These are phyloP conservation scores for Drosophila parabipectinata DNA, from an alignment of 1,140 invertebrate species.

Conservation along the genomic window DNA sequence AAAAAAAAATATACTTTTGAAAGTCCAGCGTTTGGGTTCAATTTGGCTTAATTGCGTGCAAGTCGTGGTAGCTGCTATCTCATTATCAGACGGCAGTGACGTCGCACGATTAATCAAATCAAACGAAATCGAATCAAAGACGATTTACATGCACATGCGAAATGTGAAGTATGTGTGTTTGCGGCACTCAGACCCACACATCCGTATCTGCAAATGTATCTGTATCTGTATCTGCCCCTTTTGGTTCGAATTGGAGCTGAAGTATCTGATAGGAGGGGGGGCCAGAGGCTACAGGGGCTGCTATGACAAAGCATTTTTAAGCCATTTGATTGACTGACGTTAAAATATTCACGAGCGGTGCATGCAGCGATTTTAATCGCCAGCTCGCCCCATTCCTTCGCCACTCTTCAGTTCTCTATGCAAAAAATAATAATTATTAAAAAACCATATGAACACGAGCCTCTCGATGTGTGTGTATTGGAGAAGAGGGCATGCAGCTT, in stretches of 20 bases:
- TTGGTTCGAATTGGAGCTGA: conserved; percentile 8
- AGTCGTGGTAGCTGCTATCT: conserved; percentile 58
- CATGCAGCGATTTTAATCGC: conserved; percentile 76
- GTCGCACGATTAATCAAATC: conserved; percentile 80
- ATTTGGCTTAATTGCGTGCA: conserved; percentile 75
- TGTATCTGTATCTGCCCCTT: conserved; percentile 16
- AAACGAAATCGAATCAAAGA: conserved; percentile 81
- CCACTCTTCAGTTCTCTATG: conserved; percentile 65
- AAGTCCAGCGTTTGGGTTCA: conserved; percentile 17
- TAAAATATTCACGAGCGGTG: conserved; percentile 78
- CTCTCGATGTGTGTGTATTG: not conserved
- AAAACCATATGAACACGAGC: conserved; percentile 65
- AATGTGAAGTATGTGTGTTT: conserved; percentile 25
- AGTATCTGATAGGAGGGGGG: conserved; percentile 3
- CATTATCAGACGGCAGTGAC: conserved; percentile 67
- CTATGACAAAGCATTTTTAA: conserved; percentile 82
- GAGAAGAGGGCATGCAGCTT: conserved; percentile 39
- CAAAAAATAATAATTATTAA: conserved; percentile 81
- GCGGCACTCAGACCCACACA: conserved; percentile 1
- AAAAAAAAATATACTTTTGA: conserved; percentile 16
- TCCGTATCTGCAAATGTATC: conserved; percentile 23
- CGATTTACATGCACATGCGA: conserved; percentile 72
- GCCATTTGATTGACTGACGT: conserved; percentile 82
- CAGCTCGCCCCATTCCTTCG: conserved; percentile 65
- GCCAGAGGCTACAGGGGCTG: not conserved